phyloP scores from a whole-genome alignment of 2,113 vertebrate genomes.

The Catharus fuscescens region DNA sequence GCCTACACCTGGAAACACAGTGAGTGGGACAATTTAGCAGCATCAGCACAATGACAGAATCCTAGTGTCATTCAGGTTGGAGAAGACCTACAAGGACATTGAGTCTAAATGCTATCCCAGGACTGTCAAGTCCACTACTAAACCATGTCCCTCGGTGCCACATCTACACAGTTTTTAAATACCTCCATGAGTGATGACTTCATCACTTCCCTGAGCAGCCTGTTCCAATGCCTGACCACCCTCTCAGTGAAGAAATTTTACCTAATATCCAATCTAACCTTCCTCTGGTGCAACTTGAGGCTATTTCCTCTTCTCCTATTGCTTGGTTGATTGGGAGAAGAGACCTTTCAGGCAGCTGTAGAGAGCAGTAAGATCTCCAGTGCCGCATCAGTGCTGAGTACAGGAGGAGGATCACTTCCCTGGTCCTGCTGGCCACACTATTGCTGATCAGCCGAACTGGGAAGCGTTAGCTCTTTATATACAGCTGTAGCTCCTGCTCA shows the following conservation, averaged over 20 bases:
- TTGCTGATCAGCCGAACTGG: neutral
- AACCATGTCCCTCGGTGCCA: neutral
- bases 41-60: neutral
- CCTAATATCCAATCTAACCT: neutral
- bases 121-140: neutral
- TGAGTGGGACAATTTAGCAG: fast-evolving
- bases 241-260: neutral
- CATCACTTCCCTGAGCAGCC: neutral
- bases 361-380: neutral
- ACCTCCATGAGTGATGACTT: neutral
- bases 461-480: fast-evolving
- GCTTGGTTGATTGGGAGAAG: neutral
- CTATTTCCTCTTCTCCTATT: neutral
- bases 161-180: neutral
- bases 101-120: neutral
- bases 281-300: neutral
- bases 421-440: neutral
- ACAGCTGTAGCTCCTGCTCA: neutral
- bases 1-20: fast-evolving
- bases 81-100: neutral
- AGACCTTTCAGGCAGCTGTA: neutral
- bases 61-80: fast-evolving
- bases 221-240: neutral
- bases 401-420: too few relatives aligned
- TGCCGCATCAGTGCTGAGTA: neutral